These are phyloP conservation scores for Pachydiplax longipennis DNA, from an alignment of 2,888 invertebrate species.

Conservation along the genomic window DNA sequence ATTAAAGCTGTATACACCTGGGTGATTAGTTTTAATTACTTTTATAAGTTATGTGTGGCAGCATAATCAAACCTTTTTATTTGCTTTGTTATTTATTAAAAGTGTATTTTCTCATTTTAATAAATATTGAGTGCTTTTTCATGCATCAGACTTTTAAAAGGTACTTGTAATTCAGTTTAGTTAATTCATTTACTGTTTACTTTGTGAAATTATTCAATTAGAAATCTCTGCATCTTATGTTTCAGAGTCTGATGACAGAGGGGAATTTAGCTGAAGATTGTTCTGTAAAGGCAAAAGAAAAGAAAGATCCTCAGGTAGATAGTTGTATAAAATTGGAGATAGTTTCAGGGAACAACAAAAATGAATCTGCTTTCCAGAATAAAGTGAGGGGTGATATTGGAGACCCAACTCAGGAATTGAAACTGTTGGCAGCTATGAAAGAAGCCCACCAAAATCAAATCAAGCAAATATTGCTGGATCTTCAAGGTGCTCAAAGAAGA, in stretches of 20 bases:
- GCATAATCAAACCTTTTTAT: too few relatives aligned
- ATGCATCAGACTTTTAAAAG: too few relatives aligned
- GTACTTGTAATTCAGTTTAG: too few relatives aligned
- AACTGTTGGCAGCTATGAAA: conserved; percentile 60
- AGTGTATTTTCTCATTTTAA: too few relatives aligned
- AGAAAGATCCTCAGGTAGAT: neutral
- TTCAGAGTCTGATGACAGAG: neutral
- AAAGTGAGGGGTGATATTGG: neutral
- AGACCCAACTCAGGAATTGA: conserved; percentile 63
- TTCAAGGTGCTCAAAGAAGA: conserved; percentile 72
- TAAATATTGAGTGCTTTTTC: too few relatives aligned
- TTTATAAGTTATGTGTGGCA: too few relatives aligned
- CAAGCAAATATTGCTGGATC: conserved; percentile 63
- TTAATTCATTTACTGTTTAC: too few relatives aligned
- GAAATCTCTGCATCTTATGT: neutral
- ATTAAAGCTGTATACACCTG: too few relatives aligned
- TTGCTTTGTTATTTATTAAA: too few relatives aligned
- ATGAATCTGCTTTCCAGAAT: neutral
- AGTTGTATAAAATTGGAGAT: neutral
- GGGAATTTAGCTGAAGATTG: neutral
- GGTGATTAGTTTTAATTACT: too few relatives aligned
- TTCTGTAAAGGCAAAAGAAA: neutral
- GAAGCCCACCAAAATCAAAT: conserved; percentile 59
- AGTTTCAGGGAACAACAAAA: neutral
- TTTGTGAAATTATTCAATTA: too few relatives aligned